Percentiles rank a stretch among this genome's conserved stretches.
Conservation (phyloP, 2,888 invertebrate species). For the Euzetes globulus region DNA sequence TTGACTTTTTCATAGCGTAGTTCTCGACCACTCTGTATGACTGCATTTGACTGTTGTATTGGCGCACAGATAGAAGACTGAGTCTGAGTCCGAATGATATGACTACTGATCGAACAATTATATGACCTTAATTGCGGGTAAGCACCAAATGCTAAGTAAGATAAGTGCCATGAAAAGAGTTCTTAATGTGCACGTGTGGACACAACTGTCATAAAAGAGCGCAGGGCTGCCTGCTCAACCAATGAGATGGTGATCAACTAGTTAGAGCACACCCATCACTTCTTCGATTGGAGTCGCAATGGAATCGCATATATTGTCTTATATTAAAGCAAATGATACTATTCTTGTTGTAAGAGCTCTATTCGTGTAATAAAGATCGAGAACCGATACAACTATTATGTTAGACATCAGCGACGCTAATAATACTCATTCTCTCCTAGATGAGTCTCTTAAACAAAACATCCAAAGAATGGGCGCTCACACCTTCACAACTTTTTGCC, state of each 20-base stretch:
- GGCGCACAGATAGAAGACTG: not conserved
- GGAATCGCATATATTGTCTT: not conserved
- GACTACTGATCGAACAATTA: constrained; percentile 20
- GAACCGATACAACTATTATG: not conserved
- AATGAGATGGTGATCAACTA: not conserved
- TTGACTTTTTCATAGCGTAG: constrained; percentile 1
- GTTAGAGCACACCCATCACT: not conserved
- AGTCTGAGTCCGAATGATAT: not conserved
- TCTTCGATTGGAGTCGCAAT: not conserved
- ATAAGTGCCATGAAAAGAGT: constrained; percentile 18
- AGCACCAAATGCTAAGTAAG: constrained; percentile 3
- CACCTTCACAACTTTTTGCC: not conserved
- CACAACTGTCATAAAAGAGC: not conserved
- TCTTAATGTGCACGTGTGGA: constrained; percentile 22
- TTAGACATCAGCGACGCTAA: constrained; percentile 12
- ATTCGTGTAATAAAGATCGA: constrained; percentile 2
- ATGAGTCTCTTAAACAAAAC: not conserved
- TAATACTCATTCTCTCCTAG: constrained; percentile 1
- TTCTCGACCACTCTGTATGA: not conserved
- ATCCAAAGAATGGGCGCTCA: not conserved
- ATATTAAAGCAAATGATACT: not conserved
- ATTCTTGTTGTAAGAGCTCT: not conserved
- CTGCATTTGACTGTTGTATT: not conserved
- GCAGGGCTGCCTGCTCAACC: not conserved
- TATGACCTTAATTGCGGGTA: constrained; percentile 20